phyloP scores from a whole-genome alignment of 2,888 invertebrate genomes.

The Tortrix viridana region DNA sequence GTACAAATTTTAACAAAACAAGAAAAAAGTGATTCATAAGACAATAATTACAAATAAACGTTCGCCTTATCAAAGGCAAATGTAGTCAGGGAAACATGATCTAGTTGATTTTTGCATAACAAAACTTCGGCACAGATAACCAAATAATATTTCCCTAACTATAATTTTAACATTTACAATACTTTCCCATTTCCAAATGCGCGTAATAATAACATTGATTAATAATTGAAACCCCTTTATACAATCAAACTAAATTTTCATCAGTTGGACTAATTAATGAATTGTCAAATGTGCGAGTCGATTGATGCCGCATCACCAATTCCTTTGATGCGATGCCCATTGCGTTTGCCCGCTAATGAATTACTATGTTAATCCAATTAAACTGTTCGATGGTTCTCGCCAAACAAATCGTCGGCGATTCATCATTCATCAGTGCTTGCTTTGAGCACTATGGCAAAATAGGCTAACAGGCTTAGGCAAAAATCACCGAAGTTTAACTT shows the following conservation, averaged over 20 bases:
- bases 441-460: too few relatives aligned
- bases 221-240: not conserved
- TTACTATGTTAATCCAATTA: slow-evolving; percentile 32
- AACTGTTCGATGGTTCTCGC: slow-evolving; percentile 2
- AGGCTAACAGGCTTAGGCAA: too few relatives aligned
- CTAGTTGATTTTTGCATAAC: too few relatives aligned
- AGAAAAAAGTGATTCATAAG: slow-evolving; percentile 15
- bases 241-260: not conserved
- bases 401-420: slow-evolving; percentile 26
- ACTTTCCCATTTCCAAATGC: not conserved
- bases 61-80: not conserved
- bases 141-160: too few relatives aligned
- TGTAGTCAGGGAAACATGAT: too few relatives aligned
- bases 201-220: not conserved
- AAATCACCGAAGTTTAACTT: not conserved
- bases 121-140: too few relatives aligned
- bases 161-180: not conserved
- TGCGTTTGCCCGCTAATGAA: slow-evolving; percentile 25
- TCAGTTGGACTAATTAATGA: not conserved
- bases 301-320: slow-evolving; percentile 18
- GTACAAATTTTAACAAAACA: slow-evolving; percentile 13
- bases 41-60: not conserved
- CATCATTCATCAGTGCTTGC: not conserved
- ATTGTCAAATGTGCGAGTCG: not conserved
- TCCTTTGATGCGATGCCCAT: slow-evolving; percentile 28